Conservation (phyloP, 2,797 vertebrate genomes). For the Falco cherrug region DNA sequence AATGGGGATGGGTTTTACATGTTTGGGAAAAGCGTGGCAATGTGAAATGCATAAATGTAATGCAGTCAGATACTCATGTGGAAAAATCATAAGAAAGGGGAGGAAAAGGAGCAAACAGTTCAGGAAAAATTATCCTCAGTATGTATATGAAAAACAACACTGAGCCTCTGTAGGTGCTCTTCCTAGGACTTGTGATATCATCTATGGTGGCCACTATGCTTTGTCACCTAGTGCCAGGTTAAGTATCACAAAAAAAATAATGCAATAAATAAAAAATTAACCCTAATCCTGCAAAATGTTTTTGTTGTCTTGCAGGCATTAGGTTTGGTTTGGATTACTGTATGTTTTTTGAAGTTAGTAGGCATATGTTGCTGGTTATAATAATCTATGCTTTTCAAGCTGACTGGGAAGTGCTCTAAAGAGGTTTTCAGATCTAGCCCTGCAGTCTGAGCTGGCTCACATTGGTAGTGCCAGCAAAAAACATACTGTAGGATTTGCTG, state of each 20-base stretch:
- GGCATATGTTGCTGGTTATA: neutral
- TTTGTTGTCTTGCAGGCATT: neutral
- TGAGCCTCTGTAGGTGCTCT: neutral
- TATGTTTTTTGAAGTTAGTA: neutral
- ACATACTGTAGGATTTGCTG: neutral
- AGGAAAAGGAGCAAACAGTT: neutral
- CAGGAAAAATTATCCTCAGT: neutral
- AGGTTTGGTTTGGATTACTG: neutral
- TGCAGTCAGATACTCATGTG: neutral
- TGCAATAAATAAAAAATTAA: neutral
- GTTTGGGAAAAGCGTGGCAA: neutral
- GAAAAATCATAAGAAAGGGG: neutral
- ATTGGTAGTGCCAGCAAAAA: neutral
- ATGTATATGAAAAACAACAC: neutral
- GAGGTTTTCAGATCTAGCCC: neutral
- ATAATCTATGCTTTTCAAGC: neutral
- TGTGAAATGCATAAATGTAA: neutral
- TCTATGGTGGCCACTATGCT: accelerated
- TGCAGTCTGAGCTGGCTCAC: neutral
- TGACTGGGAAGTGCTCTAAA: neutral
- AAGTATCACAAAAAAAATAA: neutral
- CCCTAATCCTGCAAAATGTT: neutral
- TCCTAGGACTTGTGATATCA: neutral
- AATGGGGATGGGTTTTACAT: neutral
- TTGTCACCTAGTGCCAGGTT: neutral